phyloP scores from a whole-genome alignment of 2,113 vertebrate species.

The Shinisaurus crocodilurus region DNA sequence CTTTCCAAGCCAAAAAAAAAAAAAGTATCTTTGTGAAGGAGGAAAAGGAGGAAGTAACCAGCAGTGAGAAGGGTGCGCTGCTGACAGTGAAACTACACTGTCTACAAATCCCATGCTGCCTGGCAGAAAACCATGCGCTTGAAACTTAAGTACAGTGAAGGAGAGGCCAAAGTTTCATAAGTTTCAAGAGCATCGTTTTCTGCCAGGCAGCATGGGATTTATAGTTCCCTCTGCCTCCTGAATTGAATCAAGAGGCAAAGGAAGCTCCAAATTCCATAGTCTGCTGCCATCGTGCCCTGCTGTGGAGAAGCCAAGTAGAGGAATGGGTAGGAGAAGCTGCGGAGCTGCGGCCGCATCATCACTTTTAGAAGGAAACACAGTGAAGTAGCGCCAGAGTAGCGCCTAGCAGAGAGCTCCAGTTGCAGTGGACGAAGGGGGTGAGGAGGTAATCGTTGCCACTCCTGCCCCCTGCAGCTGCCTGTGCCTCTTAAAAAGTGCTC shows the following conservation, averaged over 20 bases:
- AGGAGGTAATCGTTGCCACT: too few relatives aligned
- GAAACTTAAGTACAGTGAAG: neutral
- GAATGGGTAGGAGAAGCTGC: neutral
- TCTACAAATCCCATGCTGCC: too few relatives aligned
- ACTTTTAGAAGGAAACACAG: neutral
- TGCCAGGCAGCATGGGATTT: neutral
- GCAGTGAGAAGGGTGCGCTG: too few relatives aligned
- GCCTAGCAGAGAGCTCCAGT: too few relatives aligned
- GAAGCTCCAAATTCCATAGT: neutral
- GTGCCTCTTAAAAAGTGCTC: too few relatives aligned
- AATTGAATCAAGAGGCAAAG: neutral
- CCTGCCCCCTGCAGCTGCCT: too few relatives aligned
- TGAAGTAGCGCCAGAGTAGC: neutral
- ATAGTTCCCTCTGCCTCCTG: neutral
- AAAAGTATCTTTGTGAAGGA: neutral
- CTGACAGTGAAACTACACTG: too few relatives aligned
- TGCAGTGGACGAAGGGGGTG: neutral
- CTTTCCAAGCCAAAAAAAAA: neutral
- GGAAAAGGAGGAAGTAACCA: neutral
- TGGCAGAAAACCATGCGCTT: too few relatives aligned
- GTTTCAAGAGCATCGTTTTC: neutral
- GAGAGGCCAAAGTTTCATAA: too few relatives aligned
- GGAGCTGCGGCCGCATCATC: neutral
- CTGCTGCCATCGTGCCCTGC: neutral
- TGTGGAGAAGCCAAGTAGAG: neutral